These are phyloP conservation scores for Seira ritae DNA, from an alignment of 2,888 invertebrate genomes.

Conservation along the genomic window DNA sequence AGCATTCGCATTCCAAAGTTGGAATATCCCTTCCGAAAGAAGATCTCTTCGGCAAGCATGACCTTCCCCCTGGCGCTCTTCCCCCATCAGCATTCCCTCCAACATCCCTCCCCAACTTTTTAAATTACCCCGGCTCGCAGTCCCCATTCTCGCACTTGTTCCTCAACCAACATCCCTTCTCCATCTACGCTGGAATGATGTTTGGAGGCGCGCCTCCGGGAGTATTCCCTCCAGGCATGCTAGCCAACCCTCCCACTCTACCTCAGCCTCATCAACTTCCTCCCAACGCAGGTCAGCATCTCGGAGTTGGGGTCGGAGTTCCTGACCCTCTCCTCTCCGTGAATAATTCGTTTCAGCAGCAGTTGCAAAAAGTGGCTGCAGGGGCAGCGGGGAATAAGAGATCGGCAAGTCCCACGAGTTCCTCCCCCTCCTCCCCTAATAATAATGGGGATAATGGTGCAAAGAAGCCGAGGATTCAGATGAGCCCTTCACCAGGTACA, in stretches of 20 bases:
- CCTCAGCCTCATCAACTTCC: slow-evolving; percentile 71
- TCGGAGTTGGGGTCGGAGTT: slow-evolving; percentile 23
- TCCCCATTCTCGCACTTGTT: slow-evolving; percentile 70
- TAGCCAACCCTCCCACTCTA: slow-evolving; percentile 48
- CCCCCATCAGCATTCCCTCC: slow-evolving; percentile 66
- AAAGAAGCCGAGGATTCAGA: slow-evolving; percentile 82
- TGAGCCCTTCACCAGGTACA: slow-evolving; percentile 89
- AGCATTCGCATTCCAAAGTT: slow-evolving; percentile 20
- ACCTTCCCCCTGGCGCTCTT: slow-evolving; percentile 32
- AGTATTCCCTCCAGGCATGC: slow-evolving; percentile 59
- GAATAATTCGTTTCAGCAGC: slow-evolving; percentile 48
- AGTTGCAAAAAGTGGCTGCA: slow-evolving; percentile 47
- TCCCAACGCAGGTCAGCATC: slow-evolving; percentile 74
- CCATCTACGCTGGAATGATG: slow-evolving; percentile 72
- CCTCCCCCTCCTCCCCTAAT: slow-evolving; percentile 74
- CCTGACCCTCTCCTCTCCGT: slow-evolving; percentile 32
- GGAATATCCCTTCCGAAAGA: slow-evolving; percentile 46
- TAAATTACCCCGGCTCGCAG: slow-evolving; percentile 70
- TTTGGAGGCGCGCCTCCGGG: slow-evolving; percentile 69
- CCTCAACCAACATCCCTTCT: slow-evolving; percentile 71
- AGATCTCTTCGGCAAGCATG: slow-evolving; percentile 48
- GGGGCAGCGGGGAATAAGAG: slow-evolving; percentile 52
- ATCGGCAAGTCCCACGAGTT: slow-evolving; percentile 70
- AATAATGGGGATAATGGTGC: slow-evolving; percentile 77
- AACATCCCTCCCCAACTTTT: slow-evolving; percentile 69